These are phyloP conservation scores for Actias luna DNA, from an alignment of 2,888 invertebrate species.

Conservation along the genomic window DNA sequence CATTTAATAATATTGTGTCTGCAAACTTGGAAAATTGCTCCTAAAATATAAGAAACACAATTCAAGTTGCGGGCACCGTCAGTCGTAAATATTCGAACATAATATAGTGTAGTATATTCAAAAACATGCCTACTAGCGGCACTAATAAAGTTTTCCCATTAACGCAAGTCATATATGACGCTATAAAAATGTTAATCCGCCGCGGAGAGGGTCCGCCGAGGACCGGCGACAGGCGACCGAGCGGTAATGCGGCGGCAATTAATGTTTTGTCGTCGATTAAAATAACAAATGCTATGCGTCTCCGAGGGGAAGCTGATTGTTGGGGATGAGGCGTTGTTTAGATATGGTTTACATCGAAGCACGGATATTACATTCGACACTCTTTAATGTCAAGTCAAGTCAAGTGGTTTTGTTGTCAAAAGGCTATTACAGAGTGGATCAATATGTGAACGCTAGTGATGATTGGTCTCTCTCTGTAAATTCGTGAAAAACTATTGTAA, in stretches of 20 bases:
- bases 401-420: too few species aligned
- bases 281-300: constrained; percentile 63
- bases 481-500: too few species aligned
- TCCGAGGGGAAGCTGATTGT: constrained; percentile 34
- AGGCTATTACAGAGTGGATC: too few species aligned
- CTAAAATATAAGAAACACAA: too few species aligned
- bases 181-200: constrained; percentile 39
- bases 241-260: constrained; percentile 47
- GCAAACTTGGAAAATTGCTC: too few species aligned
- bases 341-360: constrained; percentile 18
- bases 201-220: background rate
- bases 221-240: constrained; percentile 21
- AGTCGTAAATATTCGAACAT: background rate
- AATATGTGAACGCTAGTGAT: too few species aligned
- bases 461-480: too few species aligned
- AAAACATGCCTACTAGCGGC: background rate
- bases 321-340: constrained; percentile 12
- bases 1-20: too few species aligned
- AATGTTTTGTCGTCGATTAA: constrained; percentile 60
- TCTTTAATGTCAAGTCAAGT: background rate
- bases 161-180: constrained; percentile 31
- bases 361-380: constrained; percentile 24
- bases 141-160: constrained; percentile 12
- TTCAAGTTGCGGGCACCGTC: too few species aligned
- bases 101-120: background rate